Conservation (phyloP, 2,888 invertebrate genomes). For the Raillietiella orientalis region DNA sequence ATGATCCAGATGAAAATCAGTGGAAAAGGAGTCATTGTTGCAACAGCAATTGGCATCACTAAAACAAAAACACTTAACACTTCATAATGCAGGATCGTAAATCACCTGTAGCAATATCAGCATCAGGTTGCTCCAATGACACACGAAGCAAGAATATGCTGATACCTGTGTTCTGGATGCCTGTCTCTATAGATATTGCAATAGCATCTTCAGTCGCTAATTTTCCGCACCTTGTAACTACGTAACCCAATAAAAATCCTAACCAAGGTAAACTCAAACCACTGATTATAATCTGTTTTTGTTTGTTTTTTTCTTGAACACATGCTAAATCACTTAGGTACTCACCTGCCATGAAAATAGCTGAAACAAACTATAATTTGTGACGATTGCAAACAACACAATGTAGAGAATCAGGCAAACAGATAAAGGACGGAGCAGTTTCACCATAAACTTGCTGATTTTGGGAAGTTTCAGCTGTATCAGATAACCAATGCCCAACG, state of each 20-base stretch:
- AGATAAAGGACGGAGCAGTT: slow-evolving; percentile 53
- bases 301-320: too few relatives aligned
- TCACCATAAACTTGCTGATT: slow-evolving; percentile 30
- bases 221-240: slow-evolving; percentile 24
- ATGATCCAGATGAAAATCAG: slow-evolving; percentile 16
- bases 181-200: slow-evolving; percentile 75
- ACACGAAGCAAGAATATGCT: slow-evolving; percentile 56
- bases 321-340: too few relatives aligned
- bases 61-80: slow-evolving; percentile 10
- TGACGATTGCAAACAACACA: slow-evolving; percentile 48
- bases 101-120: slow-evolving; percentile 51
- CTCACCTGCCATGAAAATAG: slow-evolving; percentile 57
- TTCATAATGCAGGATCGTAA: slow-evolving; percentile 1
- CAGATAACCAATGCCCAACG: slow-evolving; percentile 29
- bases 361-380: slow-evolving; percentile 62
- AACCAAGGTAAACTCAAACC: slow-evolving; percentile 51
- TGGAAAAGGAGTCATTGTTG: slow-evolving; percentile 75
- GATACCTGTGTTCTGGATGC: slow-evolving; percentile 74
- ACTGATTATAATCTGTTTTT: slow-evolving; percentile 25
- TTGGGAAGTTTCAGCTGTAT: slow-evolving; percentile 32
- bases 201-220: slow-evolving; percentile 26
- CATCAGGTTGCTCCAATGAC: slow-evolving; percentile 47
- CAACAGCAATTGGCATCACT: slow-evolving; percentile 65
- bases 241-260: slow-evolving; percentile 36
- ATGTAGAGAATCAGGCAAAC: slow-evolving; percentile 44